Percentiles rank a stretch among this genome's conserved stretches.
phyloP scores from a whole-genome alignment of 2,888 invertebrate species.

The Fissipunctia ypsillon region DNA sequence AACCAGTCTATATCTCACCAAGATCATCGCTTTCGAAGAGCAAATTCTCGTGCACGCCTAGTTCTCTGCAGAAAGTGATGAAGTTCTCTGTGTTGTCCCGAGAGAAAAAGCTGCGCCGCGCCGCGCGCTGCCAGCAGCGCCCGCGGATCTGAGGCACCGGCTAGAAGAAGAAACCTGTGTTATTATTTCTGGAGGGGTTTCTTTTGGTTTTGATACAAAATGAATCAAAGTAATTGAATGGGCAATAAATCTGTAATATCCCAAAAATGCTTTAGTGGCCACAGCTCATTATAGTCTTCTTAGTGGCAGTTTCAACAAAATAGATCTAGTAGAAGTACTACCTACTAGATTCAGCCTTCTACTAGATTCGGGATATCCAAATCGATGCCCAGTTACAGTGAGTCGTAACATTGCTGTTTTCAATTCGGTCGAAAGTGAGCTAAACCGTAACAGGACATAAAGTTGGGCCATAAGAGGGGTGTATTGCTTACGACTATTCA shows the following conservation, averaged over 20 bases:
- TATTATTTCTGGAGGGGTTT: not conserved
- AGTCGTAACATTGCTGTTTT: not conserved
- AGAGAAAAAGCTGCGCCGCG: constrained; percentile 96
- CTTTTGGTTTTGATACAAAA: too few relatives aligned
- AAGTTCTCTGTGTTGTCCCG: constrained; percentile 97
- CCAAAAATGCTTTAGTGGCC: not conserved
- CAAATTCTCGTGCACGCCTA: constrained; percentile 96
- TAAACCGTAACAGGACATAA: not conserved
- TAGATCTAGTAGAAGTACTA: not conserved
- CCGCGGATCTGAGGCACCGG: constrained; percentile 93
- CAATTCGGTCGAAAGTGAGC: not conserved
- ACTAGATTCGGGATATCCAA: not conserved
- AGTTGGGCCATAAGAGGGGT: not conserved
- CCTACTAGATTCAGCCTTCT: too few relatives aligned
- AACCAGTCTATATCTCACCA: constrained; percentile 87
- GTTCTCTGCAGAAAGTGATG: constrained; percentile 95
- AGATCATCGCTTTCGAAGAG: constrained; percentile 97
- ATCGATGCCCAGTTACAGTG: not conserved
- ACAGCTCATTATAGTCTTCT: not conserved
- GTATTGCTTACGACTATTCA: not conserved
- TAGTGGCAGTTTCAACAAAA: not conserved
- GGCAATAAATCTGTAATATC: not conserved
- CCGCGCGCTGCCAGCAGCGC: constrained; percentile 95
- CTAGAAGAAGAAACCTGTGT: not conserved
- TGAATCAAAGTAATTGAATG: not conserved